Evolutionary conservation across 2,113 vertebrate species (phyloP).

Genomic region (Silurus meridionalis): DNA sequence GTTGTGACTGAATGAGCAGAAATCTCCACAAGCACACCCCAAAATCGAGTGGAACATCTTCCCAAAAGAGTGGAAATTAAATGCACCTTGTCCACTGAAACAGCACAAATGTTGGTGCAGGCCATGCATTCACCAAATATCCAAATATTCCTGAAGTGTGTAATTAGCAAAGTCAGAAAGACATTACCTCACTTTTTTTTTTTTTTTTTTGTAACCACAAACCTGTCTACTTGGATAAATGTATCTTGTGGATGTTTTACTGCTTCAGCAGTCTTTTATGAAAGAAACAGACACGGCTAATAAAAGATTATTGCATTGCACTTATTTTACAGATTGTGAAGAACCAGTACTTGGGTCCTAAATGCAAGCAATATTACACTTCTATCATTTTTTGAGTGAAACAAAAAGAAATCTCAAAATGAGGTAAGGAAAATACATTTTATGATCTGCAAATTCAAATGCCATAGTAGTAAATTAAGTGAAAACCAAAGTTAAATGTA

Average conservation of each 20-base stretch:
- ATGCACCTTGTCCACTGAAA: background rate
- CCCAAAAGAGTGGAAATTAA: too few species aligned
- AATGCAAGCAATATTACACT: background rate
- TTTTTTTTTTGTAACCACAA: background rate
- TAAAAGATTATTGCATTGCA: too few species aligned
- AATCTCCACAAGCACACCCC: too few species aligned
- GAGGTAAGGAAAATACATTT: background rate
- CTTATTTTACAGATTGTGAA: background rate
- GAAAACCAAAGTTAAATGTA: background rate
- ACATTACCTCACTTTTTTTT: too few species aligned
- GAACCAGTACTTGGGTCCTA: background rate
- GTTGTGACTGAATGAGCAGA: too few species aligned
- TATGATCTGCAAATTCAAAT: background rate
- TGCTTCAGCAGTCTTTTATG: background rate
- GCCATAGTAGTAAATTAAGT: background rate
- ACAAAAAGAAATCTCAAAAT: too few species aligned
- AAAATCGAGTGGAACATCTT: too few species aligned
- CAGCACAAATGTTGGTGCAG: too few species aligned
- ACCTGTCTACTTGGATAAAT: background rate
- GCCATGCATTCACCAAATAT: slow-evolving; percentile 63
- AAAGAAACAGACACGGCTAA: too few species aligned
- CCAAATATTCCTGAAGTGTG: slow-evolving; percentile 49
- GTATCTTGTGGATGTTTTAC: too few species aligned
- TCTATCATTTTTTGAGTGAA: too few species aligned
- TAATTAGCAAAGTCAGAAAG: too few species aligned